Evolutionary conservation across 2,888 invertebrate species (phyloP).

Genomic region (Drosophila differens): DNA sequence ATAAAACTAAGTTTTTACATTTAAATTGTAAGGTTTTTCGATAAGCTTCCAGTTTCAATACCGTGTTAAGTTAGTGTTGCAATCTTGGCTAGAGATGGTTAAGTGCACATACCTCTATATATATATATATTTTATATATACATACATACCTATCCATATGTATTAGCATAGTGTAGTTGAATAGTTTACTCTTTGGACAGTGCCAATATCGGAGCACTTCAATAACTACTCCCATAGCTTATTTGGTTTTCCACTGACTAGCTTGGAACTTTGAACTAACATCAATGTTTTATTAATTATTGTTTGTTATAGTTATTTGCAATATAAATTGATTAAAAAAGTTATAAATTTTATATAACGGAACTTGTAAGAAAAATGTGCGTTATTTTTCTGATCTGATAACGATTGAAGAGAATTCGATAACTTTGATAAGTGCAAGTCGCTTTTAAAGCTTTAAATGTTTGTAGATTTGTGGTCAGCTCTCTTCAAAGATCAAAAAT

Average conservation of each 20-base stretch:
- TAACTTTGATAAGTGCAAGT: neutral
- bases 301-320: constrained; percentile 75
- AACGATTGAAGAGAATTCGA: neutral
- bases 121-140: constrained; percentile 8
- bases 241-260: constrained; percentile 28
- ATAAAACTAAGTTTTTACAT: constrained; percentile 50
- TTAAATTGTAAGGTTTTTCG: constrained; percentile 49
- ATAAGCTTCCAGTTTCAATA: constrained; percentile 63
- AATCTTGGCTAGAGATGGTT: constrained; percentile 33
- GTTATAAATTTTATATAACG: constrained; percentile 61
- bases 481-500: neutral
- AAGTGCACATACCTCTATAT: constrained; percentile 23
- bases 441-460: neutral
- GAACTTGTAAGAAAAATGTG: neutral
- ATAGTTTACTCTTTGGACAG: constrained; percentile 34
- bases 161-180: constrained; percentile 29
- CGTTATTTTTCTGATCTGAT: neutral
- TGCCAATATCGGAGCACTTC: constrained; percentile 31
- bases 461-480: neutral
- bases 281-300: constrained; percentile 45
- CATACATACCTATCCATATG: constrained; percentile 1
- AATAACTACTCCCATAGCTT: constrained; percentile 3
- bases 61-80: constrained; percentile 42
- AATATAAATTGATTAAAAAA: constrained; percentile 59
- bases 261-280: constrained; percentile 45